Evolutionary conservation across 1,140 invertebrate species (phyloP).

Genomic region (Micrasema minimum): DNA sequence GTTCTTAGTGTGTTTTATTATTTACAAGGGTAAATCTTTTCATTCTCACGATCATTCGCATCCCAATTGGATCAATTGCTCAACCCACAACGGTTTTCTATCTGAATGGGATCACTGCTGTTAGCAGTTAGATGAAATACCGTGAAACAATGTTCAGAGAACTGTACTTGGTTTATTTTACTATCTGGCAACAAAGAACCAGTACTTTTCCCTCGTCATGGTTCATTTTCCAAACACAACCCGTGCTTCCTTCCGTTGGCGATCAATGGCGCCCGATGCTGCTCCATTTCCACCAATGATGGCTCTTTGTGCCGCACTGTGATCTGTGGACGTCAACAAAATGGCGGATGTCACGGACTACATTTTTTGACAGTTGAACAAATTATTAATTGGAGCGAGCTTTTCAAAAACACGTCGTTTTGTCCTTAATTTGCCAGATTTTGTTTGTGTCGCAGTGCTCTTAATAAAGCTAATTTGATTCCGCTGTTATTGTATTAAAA

Average conservation of each 20-base stretch:
- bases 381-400: constrained; percentile 35
- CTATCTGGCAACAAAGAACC: no score
- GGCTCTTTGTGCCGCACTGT: constrained; percentile 19
- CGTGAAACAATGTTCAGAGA: no score
- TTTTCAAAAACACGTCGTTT: constrained; percentile 5
- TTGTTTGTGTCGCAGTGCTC: not conserved
- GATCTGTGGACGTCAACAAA: constrained; percentile 4
- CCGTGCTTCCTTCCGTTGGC: constrained; percentile 29
- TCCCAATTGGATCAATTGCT: no score
- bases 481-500: not conserved
- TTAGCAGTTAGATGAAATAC: no score
- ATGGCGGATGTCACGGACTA: constrained; percentile 34
- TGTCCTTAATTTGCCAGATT: not conserved
- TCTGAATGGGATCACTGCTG: no score
- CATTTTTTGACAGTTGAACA: constrained; percentile 34
- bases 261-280: not conserved
- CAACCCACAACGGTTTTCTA: no score
- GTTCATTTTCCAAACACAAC: constrained; percentile 23
- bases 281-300: constrained; percentile 3
- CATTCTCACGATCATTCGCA: no score
- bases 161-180: no score
- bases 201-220: constrained; percentile 6
- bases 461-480: not conserved
- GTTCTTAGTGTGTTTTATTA: no score
- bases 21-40: no score